Evolutionary conservation across 1,140 invertebrate genomes (phyloP).

Genomic region (Nixonia krombeini): DNA sequence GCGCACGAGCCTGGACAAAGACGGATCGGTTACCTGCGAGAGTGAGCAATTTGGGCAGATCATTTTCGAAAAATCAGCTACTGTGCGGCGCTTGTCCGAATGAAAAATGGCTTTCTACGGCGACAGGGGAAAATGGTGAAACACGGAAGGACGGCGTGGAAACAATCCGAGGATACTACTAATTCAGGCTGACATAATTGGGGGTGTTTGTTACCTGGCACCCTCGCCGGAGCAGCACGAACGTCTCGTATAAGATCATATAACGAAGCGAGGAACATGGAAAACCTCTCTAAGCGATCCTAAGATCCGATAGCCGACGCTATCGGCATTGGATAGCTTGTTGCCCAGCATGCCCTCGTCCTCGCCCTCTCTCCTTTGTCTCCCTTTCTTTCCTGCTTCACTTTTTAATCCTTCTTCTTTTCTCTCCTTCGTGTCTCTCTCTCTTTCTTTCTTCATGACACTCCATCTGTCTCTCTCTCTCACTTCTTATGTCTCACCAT

Average conservation of each 20-base stretch:
- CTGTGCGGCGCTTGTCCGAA: conserved; percentile 35
- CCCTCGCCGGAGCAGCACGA: conserved; percentile 53
- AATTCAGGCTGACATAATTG: conserved; percentile 71
- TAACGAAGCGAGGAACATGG: conserved; percentile 70
- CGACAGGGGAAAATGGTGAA: conserved; percentile 7
- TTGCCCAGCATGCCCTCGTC: conserved; percentile 55
- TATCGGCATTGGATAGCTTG: conserved; percentile 66
- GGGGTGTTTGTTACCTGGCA: conserved; percentile 69
- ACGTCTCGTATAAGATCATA: conserved; percentile 65
- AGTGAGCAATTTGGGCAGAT: too few species aligned
- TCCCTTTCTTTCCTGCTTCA: conserved; percentile 30
- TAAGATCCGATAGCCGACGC: conserved; percentile 66
- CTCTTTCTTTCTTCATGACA: conserved; percentile 18
- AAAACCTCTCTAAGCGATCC: conserved; percentile 70
- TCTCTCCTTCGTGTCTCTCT: conserved; percentile 9
- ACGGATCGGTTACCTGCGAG: too few species aligned
- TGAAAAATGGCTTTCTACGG: conserved; percentile 59
- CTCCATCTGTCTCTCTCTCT: conserved; percentile 3
- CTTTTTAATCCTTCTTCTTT: conserved; percentile 24
- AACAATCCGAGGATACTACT: conserved; percentile 63
- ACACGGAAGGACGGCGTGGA: conserved; percentile 55
- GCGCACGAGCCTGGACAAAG: too few species aligned
- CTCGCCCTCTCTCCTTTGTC: conserved; percentile 24
- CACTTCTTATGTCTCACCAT: background rate
- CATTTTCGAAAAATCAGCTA: conserved; percentile 45